A percentile compares a stretch with the other conserved stretches of the same genome.
Evolutionary conservation across 1,140 invertebrate species (phyloP).

Genomic region (Pseudomyrmex pallidus): DNA sequence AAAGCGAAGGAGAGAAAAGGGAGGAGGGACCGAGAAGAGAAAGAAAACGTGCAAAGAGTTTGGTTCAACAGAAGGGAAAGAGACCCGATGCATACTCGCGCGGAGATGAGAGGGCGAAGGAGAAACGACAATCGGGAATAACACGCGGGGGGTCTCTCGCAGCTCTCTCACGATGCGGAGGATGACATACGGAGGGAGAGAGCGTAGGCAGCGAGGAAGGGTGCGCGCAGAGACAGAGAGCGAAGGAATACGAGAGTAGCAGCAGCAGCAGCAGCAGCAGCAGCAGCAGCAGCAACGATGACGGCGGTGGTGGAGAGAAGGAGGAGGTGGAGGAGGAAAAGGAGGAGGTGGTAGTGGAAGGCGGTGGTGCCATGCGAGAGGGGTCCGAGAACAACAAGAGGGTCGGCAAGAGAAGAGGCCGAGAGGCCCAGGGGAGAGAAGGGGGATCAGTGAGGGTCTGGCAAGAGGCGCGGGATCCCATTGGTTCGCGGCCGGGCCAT

Average conservation of each 20-base stretch:
- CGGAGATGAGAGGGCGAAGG: conserved; percentile 47
- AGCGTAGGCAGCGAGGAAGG: conserved; percentile 18
- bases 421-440: conserved; percentile 27
- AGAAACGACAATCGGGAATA: conserved; percentile 73
- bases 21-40: not conserved
- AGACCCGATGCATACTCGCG: conserved; percentile 10
- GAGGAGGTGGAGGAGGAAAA: not conserved
- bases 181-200: conserved; percentile 43
- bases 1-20: conserved; percentile 9
- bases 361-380: conserved; percentile 52
- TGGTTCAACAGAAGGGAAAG: not conserved
- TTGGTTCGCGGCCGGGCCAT: conserved; percentile 84
- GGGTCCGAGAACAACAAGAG: conserved; percentile 48
- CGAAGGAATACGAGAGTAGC: not conserved
- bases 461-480: conserved; percentile 79
- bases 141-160: conserved; percentile 76
- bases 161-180: conserved; percentile 52
- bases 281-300: not conserved
- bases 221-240: conserved; percentile 44
- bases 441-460: conserved; percentile 69
- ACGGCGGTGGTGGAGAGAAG: not conserved
- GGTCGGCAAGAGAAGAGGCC: conserved; percentile 55
- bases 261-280: not conserved
- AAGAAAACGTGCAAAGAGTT: conserved; percentile 27
- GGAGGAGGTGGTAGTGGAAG: conserved; percentile 61